phyloP scores from a whole-genome alignment of 2,113 vertebrate species.

The Vulpes lagopus region DNA sequence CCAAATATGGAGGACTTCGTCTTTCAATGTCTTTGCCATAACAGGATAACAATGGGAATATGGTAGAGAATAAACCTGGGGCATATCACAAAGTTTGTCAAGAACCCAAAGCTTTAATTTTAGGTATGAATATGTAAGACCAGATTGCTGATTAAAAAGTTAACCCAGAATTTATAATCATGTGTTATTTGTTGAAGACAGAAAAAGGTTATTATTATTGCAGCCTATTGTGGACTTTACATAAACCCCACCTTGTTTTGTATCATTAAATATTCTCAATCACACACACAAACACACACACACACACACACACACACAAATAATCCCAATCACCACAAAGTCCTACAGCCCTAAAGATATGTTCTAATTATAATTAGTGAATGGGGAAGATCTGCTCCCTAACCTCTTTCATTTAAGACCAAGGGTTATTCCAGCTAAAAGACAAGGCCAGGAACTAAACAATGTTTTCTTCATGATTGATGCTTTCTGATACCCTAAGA shows the following conservation, averaged over 20 bases:
- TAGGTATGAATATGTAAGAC: not conserved
- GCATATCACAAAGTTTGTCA: not conserved
- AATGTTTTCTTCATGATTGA: not conserved
- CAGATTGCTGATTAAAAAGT: not conserved
- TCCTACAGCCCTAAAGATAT: rapidly evolving
- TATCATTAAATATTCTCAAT: not conserved
- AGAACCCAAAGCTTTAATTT: not conserved
- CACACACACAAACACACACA: not conserved
- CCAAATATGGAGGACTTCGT: not conserved
- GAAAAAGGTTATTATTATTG: not conserved
- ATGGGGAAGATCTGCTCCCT: not conserved
- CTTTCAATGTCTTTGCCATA: not conserved
- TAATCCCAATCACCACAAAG: too few relatives aligned
- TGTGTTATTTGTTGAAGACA: not conserved
- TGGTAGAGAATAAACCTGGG: not conserved
- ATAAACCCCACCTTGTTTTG: not conserved
- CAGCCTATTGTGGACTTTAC: not conserved
- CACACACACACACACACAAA: too few relatives aligned
- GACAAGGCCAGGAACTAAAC: not conserved
- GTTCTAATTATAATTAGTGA: not conserved
- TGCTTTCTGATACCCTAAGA: not conserved
- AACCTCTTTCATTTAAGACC: not conserved
- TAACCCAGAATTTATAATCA: not conserved
- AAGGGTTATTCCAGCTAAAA: not conserved
- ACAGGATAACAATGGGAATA: not conserved